Conservation (phyloP, 1,140 invertebrate genomes). For the Eumaeus atala region DNA sequence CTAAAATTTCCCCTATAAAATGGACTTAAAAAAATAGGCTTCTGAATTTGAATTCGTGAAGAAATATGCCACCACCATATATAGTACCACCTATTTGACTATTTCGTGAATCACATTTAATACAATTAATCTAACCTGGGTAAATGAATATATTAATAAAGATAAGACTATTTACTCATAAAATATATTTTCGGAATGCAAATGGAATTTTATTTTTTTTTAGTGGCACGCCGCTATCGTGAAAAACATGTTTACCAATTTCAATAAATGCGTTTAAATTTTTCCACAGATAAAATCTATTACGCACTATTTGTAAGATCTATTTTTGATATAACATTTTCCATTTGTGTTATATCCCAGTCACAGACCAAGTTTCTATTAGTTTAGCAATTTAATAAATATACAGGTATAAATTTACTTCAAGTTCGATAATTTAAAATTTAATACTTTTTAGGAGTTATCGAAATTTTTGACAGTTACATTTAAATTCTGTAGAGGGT, state of each 20-base stretch:
- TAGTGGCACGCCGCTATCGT: background rate
- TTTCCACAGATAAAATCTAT: constrained; percentile 25
- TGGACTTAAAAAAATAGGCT: too few species aligned
- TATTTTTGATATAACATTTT: constrained; percentile 11
- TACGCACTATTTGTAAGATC: constrained; percentile 33
- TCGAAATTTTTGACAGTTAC: too few species aligned
- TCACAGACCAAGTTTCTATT: background rate
- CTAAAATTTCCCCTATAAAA: too few species aligned
- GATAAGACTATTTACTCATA: background rate
- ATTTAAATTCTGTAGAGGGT: too few species aligned
- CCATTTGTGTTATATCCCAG: background rate
- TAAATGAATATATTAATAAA: too few species aligned
- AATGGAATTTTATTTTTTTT: background rate
- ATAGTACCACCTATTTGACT: too few species aligned
- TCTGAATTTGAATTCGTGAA: too few species aligned
- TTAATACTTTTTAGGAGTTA: background rate
- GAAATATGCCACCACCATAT: too few species aligned
- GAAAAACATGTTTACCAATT: constrained; percentile 47
- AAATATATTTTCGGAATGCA: background rate
- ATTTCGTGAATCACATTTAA: too few species aligned
- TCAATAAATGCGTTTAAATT: constrained; percentile 19
- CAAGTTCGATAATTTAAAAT: background rate
- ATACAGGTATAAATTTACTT: background rate
- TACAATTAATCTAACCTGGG: too few species aligned
- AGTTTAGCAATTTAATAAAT: background rate